Conservation (phyloP, 2,113 vertebrate genomes). For the Glareola pratincola region DNA sequence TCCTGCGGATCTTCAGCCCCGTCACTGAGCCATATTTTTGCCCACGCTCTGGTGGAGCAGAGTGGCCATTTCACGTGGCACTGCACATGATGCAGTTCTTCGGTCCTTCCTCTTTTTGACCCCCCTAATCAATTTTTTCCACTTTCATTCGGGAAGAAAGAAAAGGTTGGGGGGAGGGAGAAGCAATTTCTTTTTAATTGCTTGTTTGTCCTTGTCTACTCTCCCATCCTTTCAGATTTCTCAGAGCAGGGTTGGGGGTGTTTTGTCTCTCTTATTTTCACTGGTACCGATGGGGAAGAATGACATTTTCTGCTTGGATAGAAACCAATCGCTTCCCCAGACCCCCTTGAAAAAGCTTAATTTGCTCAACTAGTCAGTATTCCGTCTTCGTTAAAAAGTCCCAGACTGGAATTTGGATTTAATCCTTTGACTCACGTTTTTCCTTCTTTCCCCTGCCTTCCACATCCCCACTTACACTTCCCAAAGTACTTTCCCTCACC, state of each 20-base stretch:
- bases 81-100: neutral
- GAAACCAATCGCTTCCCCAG: constrained; percentile 66
- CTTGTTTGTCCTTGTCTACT: constrained; percentile 42
- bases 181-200: constrained; percentile 24
- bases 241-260: neutral
- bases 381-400: constrained; percentile 66
- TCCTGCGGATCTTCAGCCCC: neutral
- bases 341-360: constrained; percentile 68
- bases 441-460: constrained; percentile 5
- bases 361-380: constrained; percentile 76
- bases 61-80: neutral
- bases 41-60: neutral
- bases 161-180: neutral
- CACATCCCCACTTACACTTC: constrained; percentile 41
- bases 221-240: constrained; percentile 38
- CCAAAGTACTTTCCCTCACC: constrained; percentile 16
- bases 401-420: constrained; percentile 66
- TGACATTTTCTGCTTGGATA: constrained; percentile 75
- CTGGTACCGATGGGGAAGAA: constrained; percentile 53
- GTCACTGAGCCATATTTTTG: neutral
- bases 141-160: constrained; percentile 20
- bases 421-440: constrained; percentile 69
- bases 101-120: constrained; percentile 26
- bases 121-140: constrained; percentile 34
- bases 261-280: constrained; percentile 52